Percentiles rank a stretch among this genome's conserved stretches.
phyloP scores from a whole-genome alignment of 2,888 invertebrate species.

The Philonicus albiceps region DNA sequence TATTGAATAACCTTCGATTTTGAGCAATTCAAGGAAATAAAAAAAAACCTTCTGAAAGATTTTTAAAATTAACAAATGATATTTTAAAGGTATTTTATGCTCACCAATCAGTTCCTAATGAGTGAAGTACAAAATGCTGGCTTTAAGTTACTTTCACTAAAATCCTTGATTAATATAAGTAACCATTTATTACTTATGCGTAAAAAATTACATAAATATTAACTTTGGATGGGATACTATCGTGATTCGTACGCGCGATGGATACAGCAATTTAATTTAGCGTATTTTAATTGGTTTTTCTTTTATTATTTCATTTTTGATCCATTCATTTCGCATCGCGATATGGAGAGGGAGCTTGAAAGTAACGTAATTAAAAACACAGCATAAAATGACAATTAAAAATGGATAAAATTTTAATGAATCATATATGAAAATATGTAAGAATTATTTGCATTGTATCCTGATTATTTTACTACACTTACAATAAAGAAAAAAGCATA shows the following conservation, averaged over 20 bases:
- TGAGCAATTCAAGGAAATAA: no score
- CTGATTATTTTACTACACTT: not conserved
- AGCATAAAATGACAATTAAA: not conserved
- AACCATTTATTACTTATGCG: not conserved
- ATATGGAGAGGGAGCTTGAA: not conserved
- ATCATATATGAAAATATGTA: not conserved
- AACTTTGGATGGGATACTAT: not conserved
- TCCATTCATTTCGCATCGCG: not conserved
- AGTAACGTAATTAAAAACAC: not conserved
- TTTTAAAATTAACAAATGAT: no score
- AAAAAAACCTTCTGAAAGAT: no score
- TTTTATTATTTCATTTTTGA: no score
- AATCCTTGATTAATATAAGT: no score
- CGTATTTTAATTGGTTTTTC: not conserved
- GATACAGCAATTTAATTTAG: not conserved
- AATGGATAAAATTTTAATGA: not conserved
- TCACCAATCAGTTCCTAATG: no score
- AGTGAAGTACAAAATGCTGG: no score
- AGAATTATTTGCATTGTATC: not conserved
- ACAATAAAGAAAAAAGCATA: not conserved
- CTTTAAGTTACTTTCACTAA: no score
- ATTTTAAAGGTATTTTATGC: no score
- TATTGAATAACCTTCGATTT: not conserved
- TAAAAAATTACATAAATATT: not conserved
- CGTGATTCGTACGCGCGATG: not conserved